Base-by-base conservation (phyloP, 2,888 invertebrate genomes). In the Sminthurinus aureus region DNA sequence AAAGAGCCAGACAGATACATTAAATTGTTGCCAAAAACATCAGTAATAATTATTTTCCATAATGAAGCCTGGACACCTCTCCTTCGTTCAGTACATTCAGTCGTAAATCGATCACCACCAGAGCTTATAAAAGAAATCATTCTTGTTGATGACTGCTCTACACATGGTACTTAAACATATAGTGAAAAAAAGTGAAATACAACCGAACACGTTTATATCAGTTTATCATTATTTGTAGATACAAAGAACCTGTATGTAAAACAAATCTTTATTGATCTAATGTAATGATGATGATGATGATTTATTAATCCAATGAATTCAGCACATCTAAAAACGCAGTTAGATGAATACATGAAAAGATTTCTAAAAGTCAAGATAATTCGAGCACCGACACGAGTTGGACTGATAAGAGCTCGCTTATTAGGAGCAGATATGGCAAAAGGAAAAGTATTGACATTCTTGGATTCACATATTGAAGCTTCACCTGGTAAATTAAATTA, bases 1-100 rank as follows among this genome's bases (percentile, higher is more conserved):
- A 86, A 85, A 73, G 80, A 84, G 9, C 52, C 84, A 15, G 76
- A 73, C 8, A 26, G 83, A 66, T 84, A 67, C 26, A 13, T 85
- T 15, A 11, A 64, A 81, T 76, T 78, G 15, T 66, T 81, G 9
- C 75, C 82, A 15, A 58, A 82, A 50, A 98, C 98, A 0, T 94
- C 97, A 74, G 97, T 98, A 26, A 95, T 98, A 85, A 95, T 98
- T 89, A 98, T 98, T 90, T 98, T 98, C 92, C 99, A 99, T 92
- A 99, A 99, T 91, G 99, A 99, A 91, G 99, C 99, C 0, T 99
- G 99, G 98, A 97, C 98, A 0, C 98, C 98, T 18, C 92, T 99
- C 50, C 91, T 99, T 84, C 92, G 99, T 79, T 98, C 99, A 0
- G 98, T 99, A 0, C 98, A 98, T 91, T 98, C 97, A 9, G 97